Evolutionary conservation across 2,888 invertebrate genomes (phyloP).

Genomic region (Archaeoteleia sp.): DNA sequence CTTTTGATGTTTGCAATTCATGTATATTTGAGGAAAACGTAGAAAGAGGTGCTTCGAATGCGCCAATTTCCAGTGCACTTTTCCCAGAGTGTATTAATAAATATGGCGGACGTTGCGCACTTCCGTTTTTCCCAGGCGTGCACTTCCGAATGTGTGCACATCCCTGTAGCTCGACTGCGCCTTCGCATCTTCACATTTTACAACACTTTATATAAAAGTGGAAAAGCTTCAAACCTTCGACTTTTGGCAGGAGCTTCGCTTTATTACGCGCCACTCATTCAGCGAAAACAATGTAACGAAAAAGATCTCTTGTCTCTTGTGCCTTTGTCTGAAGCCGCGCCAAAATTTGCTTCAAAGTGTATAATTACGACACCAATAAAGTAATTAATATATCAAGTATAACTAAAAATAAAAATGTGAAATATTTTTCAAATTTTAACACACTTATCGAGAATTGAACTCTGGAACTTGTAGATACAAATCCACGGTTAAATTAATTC

Average conservation of each 20-base stretch:
- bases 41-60: slow-evolving; percentile 31
- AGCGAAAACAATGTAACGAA: slow-evolving; percentile 10
- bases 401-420: too few relatives aligned
- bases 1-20: slow-evolving; percentile 23
- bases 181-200: slow-evolving; percentile 16
- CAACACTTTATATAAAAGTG: too few relatives aligned
- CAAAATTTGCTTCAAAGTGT: too few relatives aligned
- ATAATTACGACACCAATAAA: too few relatives aligned
- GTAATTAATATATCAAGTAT: too few relatives aligned
- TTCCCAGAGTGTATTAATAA: slow-evolving; percentile 26
- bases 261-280: slow-evolving; percentile 10
- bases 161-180: background rate
- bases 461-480: too few relatives aligned
- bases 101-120: slow-evolving; percentile 26
- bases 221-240: slow-evolving; percentile 5
- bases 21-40: slow-evolving; percentile 34
- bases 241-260: slow-evolving; percentile 16
- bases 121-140: slow-evolving; percentile 27
- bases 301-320: background rate
- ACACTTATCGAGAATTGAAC: too few relatives aligned
- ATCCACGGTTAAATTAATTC: too few relatives aligned
- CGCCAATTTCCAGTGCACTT: slow-evolving; percentile 36
- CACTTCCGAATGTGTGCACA: slow-evolving; percentile 17
- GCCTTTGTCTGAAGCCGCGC: too few relatives aligned
- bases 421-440: too few relatives aligned